Base-by-base conservation (phyloP, 2,797 vertebrate genomes). In the Hipposideros larvatus region DNA sequence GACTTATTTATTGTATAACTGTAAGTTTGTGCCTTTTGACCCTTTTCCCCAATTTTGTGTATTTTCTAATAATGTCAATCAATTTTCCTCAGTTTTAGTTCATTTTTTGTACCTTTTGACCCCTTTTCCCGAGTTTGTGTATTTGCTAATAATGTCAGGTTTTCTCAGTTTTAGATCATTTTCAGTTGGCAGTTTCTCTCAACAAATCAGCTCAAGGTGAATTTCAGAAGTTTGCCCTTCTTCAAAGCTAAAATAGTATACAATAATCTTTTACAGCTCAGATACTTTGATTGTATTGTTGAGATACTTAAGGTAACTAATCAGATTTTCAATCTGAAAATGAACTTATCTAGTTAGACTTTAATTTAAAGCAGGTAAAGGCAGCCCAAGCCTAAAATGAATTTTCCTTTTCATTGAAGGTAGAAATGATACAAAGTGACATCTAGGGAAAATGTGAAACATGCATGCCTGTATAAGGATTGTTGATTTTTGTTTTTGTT, bases 391-490 rank as follows among this genome's bases (percentile, higher is more conserved):
- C 6, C 13, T 14, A 68, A 43, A 63, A 16, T 87, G 34, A 19
- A 94, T 86, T 78, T 96, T 63, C 51, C 34, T 96, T 87, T 34
- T 46, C 18, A 80, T 26, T 34, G 73, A 87, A 48, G 37, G 48
- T 19, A 70, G 15, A 83, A 87, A 26, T 80, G 26, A 73, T 70
- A 77, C 11, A 51, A 79, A 75, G 16, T n/a, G 9, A 77, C 21
- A 80, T 79, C n/a, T 37, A 71, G n/a, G 55, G 78, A 66, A 66
- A 51, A 46, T 61, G 26, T 65, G 37, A 92, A 59, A 93, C 73
- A 86, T 21, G 4, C 9, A 51, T 11, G 0, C n/a, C n/a, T 26
- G 1, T 68, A 11, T 53, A 43, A 87, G 51, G 96, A 86, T 75
- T n/a, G 94, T 75, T n/a, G 94, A 21, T 90, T 31, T 51, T 15